Evolutionary conservation across 2,888 invertebrate genomes (phyloP).

Genomic region (Lissocephala sabroskyi): DNA sequence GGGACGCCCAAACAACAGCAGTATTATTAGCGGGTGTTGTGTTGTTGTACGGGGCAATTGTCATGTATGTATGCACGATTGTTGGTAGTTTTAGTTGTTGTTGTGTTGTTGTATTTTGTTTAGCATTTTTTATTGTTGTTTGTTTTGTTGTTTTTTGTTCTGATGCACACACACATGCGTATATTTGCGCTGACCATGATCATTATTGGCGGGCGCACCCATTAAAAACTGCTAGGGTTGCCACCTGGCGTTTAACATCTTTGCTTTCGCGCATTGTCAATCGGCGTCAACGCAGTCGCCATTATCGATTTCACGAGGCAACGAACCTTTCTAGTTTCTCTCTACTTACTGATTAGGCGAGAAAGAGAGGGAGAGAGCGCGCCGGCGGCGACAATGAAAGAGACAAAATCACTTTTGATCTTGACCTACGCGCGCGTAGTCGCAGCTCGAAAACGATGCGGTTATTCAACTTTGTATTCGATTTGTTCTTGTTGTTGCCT

Average conservation of each 20-base stretch:
- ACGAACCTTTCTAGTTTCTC: constrained; percentile 33
- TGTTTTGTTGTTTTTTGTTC: constrained; percentile 20
- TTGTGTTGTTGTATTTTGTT: constrained; percentile 20
- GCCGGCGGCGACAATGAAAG: not conserved
- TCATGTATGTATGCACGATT: constrained; percentile 45
- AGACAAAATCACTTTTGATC: constrained; percentile 33
- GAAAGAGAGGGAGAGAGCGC: no score
- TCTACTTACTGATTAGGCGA: constrained; percentile 7
- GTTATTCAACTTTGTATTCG: constrained; percentile 55
- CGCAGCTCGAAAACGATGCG: constrained; percentile 49
- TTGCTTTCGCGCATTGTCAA: not conserved
- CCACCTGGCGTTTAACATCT: constrained; percentile 24
- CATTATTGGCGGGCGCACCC: constrained; percentile 5
- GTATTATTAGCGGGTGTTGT: constrained; percentile 49
- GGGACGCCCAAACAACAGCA: constrained; percentile 20
- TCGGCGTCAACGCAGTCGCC: no score
- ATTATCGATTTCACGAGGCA: not conserved
- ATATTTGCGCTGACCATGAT: constrained; percentile 15
- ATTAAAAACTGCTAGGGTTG: constrained; percentile 20
- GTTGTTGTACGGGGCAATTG: constrained; percentile 30
- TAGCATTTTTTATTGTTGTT: constrained; percentile 16
- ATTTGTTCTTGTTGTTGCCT: constrained; percentile 30
- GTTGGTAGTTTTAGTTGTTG: constrained; percentile 11
- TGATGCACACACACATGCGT: no score
- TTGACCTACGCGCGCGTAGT: constrained; percentile 56